Evolutionary conservation across 2,113 vertebrate genomes (phyloP).

Genomic region (Helogale parvula): DNA sequence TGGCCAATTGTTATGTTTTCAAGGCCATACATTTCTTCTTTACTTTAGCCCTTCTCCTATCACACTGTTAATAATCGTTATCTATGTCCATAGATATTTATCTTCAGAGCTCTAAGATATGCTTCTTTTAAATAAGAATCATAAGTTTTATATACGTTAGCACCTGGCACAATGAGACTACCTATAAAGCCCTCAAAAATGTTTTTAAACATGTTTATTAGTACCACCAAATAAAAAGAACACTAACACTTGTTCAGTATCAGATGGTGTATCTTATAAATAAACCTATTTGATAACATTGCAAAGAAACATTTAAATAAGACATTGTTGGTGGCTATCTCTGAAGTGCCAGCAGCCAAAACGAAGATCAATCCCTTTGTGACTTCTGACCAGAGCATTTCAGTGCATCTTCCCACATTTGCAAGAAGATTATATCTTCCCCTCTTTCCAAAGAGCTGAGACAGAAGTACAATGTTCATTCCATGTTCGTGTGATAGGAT

Average conservation of each 20-base stretch:
- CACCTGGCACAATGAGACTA: not conserved
- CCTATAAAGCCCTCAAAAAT: constrained; percentile 36
- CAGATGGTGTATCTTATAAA: constrained; percentile 6
- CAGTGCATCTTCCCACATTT: not conserved
- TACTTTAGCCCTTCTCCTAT: not conserved
- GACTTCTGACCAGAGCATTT: not conserved
- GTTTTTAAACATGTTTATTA: constrained; percentile 39
- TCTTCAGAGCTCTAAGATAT: not conserved
- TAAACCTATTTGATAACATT: constrained; percentile 51
- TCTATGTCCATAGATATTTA: not conserved
- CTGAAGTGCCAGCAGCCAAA: not conserved
- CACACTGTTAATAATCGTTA: not conserved
- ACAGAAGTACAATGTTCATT: not conserved
- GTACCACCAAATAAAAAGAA: constrained; percentile 49
- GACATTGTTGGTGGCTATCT: not conserved
- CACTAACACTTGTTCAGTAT: constrained; percentile 42
- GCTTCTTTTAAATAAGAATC: constrained; percentile 39
- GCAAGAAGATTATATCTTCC: not conserved
- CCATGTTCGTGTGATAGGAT: not conserved
- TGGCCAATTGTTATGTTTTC: not conserved
- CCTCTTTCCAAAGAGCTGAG: not conserved
- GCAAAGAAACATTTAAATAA: constrained; percentile 38
- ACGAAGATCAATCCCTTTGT: not conserved
- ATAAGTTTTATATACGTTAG: not conserved
- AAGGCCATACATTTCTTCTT: not conserved